Evolutionary conservation across 2,113 vertebrate species (phyloP).

Genomic region (Microtus montanus): DNA sequence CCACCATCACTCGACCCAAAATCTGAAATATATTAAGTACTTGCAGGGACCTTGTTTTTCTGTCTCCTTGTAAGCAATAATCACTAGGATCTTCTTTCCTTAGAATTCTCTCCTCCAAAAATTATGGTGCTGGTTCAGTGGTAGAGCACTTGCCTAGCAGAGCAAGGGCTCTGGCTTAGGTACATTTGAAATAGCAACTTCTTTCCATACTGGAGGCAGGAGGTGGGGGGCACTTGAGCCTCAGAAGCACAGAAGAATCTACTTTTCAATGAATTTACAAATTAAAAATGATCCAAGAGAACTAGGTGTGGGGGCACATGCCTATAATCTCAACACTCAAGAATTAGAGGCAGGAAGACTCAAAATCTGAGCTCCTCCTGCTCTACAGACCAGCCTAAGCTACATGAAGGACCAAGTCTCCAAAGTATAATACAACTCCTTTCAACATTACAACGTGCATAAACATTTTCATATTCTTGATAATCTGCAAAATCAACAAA

Average conservation of each 20-base stretch:
- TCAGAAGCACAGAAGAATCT: background rate
- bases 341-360: background rate
- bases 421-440: background rate
- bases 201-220: background rate
- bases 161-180: background rate
- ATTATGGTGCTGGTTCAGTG: background rate
- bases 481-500: slow-evolving; percentile 56
- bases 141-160: background rate
- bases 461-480: slow-evolving; percentile 5
- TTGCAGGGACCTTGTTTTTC: background rate
- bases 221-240: background rate
- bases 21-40: background rate
- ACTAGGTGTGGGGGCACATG: background rate
- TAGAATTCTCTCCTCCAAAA: slow-evolving; percentile 24
- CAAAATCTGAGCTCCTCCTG: background rate
- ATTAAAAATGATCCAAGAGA: background rate
- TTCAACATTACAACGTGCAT: background rate
- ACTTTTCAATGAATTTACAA: slow-evolving; percentile 14
- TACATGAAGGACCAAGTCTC: background rate
- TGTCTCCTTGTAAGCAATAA: background rate
- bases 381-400: background rate
- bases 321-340: background rate
- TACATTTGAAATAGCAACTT: background rate
- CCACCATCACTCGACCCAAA: no score
- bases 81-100: background rate